Evolutionary conservation across 2,113 vertebrate genomes (phyloP).

Genomic region (Litocranius walleri): DNA sequence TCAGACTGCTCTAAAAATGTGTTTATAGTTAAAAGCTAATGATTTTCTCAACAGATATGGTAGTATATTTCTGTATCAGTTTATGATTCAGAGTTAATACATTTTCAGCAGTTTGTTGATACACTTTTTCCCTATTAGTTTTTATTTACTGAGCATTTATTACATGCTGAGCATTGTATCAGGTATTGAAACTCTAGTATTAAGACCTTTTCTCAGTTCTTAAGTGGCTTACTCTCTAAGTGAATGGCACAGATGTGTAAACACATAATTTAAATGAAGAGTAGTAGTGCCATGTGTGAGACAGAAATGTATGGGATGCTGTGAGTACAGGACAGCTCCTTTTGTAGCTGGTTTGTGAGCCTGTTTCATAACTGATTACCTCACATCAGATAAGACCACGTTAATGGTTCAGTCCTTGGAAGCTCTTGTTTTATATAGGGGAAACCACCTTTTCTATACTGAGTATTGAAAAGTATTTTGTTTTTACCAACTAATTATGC

Average conservation of each 20-base stretch:
- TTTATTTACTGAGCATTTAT: not conserved
- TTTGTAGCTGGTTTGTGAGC: not conserved
- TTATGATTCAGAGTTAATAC: not conserved
- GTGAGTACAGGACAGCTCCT: not conserved
- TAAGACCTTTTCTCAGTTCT: not conserved
- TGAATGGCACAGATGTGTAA: not conserved
- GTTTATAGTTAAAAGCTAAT: constrained; percentile 21
- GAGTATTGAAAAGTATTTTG: not conserved
- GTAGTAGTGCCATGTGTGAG: not conserved
- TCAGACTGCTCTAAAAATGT: not conserved
- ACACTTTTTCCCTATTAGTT: not conserved
- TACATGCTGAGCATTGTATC: not conserved
- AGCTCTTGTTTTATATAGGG: not conserved
- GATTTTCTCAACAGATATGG: not conserved
- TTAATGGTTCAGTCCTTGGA: not conserved
- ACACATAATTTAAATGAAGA: not conserved
- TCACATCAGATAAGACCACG: not conserved
- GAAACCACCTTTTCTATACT: not conserved
- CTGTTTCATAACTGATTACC: not conserved
- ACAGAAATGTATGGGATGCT: not conserved
- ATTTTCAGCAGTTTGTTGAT: not conserved
- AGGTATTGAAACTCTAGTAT: not conserved
- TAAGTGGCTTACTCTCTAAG: not conserved
- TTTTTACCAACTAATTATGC: not conserved
- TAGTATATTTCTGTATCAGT: not conserved